Conservation (phyloP, 2,888 invertebrate genomes). For the Lasioglossum figueresi region DNA sequence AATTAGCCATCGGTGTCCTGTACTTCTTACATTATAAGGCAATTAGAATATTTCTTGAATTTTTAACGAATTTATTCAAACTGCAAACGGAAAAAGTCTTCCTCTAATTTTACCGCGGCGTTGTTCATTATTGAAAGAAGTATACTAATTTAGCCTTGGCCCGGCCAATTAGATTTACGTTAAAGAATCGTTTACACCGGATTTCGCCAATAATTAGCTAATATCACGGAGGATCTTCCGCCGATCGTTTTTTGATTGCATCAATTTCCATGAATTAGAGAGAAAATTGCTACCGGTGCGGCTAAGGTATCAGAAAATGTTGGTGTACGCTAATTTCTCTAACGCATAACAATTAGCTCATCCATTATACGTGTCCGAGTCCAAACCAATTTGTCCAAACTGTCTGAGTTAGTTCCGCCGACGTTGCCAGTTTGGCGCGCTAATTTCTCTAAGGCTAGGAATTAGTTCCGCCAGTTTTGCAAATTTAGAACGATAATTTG, state of each 20-base stretch:
- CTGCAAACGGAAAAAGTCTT: background rate
- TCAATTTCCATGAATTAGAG: background rate
- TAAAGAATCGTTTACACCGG: background rate
- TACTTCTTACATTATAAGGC: no score
- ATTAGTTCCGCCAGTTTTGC: constrained; percentile 25
- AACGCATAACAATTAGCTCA: background rate
- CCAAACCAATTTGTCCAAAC: constrained; percentile 17
- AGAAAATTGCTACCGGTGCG: background rate
- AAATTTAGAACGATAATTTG: constrained; percentile 16
- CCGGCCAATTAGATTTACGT: background rate
- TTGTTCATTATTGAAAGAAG: background rate
- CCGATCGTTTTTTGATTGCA: background rate
- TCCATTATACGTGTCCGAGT: background rate
- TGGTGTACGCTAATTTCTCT: background rate
- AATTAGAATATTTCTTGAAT: background rate
- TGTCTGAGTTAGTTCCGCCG: constrained; percentile 19
- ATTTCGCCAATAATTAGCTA: background rate
- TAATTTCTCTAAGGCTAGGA: constrained; percentile 12
- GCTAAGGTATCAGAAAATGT: background rate
- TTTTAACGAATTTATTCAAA: background rate
- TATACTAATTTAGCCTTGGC: background rate
- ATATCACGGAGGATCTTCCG: background rate
- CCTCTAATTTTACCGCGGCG: background rate
- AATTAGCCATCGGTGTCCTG: background rate
- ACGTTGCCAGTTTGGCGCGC: constrained; percentile 12